Evolutionary conservation across 2,113 vertebrate species (phyloP).

Genomic region (Columba livia): DNA sequence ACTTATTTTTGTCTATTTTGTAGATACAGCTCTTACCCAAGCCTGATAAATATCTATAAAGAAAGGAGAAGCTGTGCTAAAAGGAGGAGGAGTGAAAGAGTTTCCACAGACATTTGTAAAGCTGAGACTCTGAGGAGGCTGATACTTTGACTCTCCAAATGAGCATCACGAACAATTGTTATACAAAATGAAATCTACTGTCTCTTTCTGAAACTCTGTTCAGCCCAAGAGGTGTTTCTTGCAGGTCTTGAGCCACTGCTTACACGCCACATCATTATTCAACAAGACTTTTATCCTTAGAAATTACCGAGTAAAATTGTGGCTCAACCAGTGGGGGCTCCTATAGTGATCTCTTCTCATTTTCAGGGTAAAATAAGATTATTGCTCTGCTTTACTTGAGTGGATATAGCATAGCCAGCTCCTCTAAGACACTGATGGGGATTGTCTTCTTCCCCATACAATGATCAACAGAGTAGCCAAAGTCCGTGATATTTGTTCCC

Average conservation of each 20-base stretch:
- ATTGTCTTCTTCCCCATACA: not conserved
- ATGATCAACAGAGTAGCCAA: not conserved
- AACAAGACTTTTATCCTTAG: not conserved
- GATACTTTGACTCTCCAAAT: slow-evolving; percentile 14
- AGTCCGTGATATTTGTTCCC: not conserved
- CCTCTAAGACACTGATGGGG: not conserved
- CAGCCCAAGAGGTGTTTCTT: not conserved
- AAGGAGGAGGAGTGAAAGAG: not conserved
- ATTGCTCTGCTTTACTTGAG: not conserved
- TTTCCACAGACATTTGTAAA: not conserved
- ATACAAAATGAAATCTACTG: not conserved
- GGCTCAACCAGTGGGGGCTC: not conserved
- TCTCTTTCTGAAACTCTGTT: not conserved
- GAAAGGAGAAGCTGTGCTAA: not conserved
- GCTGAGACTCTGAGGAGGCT: not conserved
- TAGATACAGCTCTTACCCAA: not conserved
- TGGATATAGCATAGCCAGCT: not conserved
- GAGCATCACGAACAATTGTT: not conserved
- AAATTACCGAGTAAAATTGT: not conserved
- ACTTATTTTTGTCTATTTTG: not conserved
- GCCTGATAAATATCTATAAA: slow-evolving; percentile 6
- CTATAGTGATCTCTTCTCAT: not conserved
- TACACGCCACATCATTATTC: not conserved
- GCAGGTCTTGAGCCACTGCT: not conserved
- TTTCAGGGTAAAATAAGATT: slow-evolving; percentile 5